A percentile compares a stretch with the other conserved stretches of the same genome.
Conservation (phyloP, 2,113 vertebrate genomes). For the Peromyscus leucopus region DNA sequence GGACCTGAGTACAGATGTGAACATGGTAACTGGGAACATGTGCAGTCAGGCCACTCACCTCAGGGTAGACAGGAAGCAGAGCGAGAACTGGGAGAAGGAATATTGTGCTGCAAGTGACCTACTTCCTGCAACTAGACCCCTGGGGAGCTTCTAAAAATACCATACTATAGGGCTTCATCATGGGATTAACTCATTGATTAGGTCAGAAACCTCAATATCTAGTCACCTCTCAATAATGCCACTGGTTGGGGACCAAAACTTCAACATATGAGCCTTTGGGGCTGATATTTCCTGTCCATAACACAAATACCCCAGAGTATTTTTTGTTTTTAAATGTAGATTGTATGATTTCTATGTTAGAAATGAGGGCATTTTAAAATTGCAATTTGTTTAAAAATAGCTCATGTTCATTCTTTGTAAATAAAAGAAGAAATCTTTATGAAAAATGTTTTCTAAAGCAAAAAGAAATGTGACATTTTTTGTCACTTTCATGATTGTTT, state of each 20-base stretch:
- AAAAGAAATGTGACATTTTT: constrained; percentile 41
- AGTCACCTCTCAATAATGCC: background rate
- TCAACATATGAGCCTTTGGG: background rate
- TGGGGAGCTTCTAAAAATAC: background rate
- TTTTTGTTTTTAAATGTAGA: background rate
- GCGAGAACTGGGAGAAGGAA: background rate
- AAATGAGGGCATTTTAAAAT: constrained; percentile 11
- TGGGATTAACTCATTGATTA: background rate
- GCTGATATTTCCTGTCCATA: background rate
- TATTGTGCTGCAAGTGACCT: background rate
- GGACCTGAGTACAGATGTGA: background rate
- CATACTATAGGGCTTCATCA: background rate
- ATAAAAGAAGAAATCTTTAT: constrained; percentile 44
- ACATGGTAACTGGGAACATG: background rate
- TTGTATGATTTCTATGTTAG: constrained; percentile 5
- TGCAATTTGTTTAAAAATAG: constrained; percentile 35
- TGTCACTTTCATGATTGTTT: background rate
- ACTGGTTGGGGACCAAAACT: background rate
- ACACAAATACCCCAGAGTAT: background rate
- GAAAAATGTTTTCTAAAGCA: constrained; percentile 49
- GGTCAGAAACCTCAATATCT: background rate
- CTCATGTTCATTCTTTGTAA: constrained; percentile 26
- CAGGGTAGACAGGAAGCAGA: background rate
- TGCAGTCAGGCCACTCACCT: background rate
- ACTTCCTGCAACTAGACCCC: background rate